A percentile compares a stretch with the other conserved stretches of the same genome.
These are phyloP conservation scores for Crocodylus rhombifer DNA, from an alignment of 2,797 vertebrate genomes.

Conservation along the genomic window DNA sequence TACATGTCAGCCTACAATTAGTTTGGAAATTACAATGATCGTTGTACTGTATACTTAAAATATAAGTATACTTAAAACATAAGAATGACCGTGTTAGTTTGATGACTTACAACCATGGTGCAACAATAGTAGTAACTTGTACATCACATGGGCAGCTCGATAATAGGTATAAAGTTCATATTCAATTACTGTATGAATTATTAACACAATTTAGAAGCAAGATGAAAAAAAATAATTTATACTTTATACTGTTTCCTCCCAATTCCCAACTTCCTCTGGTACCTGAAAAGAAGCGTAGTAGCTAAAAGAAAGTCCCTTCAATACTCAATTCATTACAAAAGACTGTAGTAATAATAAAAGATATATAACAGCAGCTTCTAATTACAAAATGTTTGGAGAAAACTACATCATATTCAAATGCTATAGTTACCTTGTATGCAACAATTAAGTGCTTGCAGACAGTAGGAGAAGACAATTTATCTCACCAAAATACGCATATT, in stretches of 20 bases:
- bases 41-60: background rate
- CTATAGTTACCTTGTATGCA: background rate
- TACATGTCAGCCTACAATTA: background rate
- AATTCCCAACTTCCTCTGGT: background rate
- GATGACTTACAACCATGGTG: background rate
- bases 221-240: background rate
- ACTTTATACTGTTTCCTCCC: background rate
- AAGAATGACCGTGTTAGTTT: background rate
- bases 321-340: background rate
- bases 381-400: background rate
- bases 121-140: background rate
- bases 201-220: background rate
- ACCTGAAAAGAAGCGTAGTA: background rate
- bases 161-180: background rate
- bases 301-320: too few relatives aligned
- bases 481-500: background rate
- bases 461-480: background rate
- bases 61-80: background rate
- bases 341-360: background rate
- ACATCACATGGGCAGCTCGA: background rate
- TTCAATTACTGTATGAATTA: background rate
- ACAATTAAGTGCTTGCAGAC: fast-evolving
- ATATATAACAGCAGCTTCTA: background rate
- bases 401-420: background rate
- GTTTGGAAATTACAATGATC: fast-evolving